Conservation (phyloP, 2,113 vertebrate species). For the Cricetomys ansorgei region DNA sequence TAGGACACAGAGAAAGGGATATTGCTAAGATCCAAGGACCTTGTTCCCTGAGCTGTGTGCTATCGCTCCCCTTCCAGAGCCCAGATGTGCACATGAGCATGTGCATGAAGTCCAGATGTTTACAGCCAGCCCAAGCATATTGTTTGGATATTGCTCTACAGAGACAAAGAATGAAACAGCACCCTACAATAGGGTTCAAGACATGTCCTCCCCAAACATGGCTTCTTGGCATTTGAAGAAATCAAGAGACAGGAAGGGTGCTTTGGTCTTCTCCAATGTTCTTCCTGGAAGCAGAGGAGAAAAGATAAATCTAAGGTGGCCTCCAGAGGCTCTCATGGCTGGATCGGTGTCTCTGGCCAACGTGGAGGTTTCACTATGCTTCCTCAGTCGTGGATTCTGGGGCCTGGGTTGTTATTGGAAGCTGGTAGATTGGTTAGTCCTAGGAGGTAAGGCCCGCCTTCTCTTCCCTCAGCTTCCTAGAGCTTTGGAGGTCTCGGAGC, state of each 20-base stretch:
- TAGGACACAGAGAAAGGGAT: neutral
- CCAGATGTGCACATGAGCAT: neutral
- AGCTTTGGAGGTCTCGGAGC: neutral
- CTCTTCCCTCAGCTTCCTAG: neutral
- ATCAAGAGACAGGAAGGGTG: neutral
- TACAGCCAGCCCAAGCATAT: neutral
- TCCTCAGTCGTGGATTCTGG: neutral
- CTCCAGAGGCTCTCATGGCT: neutral
- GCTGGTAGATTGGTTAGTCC: neutral
- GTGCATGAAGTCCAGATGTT: neutral
- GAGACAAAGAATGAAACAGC: neutral
- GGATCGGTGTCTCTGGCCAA: neutral
- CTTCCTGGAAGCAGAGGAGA: neutral
- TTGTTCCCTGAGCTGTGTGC: neutral
- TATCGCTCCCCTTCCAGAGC: fast-evolving
- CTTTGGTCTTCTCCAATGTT: no score
- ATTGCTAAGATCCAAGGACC: neutral
- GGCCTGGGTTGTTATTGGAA: neutral
- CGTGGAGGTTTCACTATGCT: neutral
- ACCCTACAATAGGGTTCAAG: neutral
- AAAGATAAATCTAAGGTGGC: neutral
- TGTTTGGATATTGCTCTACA: neutral
- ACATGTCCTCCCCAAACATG: fast-evolving
- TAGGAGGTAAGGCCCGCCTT: neutral
- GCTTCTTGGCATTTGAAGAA: neutral